A percentile compares a stretch with the other conserved stretches of the same genome.
phyloP scores from a whole-genome alignment of 2,888 invertebrate genomes.

The Plagodis dolabraria region DNA sequence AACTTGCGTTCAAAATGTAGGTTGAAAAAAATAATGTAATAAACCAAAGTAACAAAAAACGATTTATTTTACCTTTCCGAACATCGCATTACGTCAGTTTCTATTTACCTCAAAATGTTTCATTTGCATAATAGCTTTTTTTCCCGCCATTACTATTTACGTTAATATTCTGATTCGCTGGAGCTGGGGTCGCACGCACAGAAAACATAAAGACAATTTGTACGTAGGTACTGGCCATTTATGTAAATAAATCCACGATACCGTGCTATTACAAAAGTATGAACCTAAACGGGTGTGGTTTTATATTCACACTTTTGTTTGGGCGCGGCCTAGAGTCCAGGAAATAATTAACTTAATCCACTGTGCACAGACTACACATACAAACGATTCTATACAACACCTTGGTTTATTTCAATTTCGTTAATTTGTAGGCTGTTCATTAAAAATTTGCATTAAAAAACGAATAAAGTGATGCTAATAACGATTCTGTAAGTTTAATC shows the following conservation, averaged over 20 bases:
- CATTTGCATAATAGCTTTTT: constrained; percentile 85
- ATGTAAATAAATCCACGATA: constrained; percentile 83
- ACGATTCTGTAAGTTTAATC: constrained; percentile 62
- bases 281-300: constrained; percentile 69
- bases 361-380: constrained; percentile 43
- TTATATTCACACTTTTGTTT: constrained; percentile 69
- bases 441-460: constrained; percentile 59
- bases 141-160: constrained; percentile 81
- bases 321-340: constrained; percentile 65
- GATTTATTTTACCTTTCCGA: constrained; percentile 76
- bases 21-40: constrained; percentile 63
- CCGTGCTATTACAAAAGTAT: constrained; percentile 74
- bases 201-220: constrained; percentile 83
- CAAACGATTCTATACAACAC: constrained; percentile 5
- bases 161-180: constrained; percentile 82
- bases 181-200: constrained; percentile 81
- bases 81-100: constrained; percentile 78
- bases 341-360: constrained; percentile 58
- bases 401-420: constrained; percentile 23
- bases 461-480: constrained; percentile 24
- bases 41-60: constrained; percentile 64
- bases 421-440: constrained; percentile 39
- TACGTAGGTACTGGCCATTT: constrained; percentile 79
- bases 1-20: constrained; percentile 53
- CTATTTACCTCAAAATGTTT: constrained; percentile 83